A percentile compares a stretch with the other conserved stretches of the same genome.
Conservation (phyloP, 1,140 invertebrate genomes). For the Calephelis nemesis region DNA sequence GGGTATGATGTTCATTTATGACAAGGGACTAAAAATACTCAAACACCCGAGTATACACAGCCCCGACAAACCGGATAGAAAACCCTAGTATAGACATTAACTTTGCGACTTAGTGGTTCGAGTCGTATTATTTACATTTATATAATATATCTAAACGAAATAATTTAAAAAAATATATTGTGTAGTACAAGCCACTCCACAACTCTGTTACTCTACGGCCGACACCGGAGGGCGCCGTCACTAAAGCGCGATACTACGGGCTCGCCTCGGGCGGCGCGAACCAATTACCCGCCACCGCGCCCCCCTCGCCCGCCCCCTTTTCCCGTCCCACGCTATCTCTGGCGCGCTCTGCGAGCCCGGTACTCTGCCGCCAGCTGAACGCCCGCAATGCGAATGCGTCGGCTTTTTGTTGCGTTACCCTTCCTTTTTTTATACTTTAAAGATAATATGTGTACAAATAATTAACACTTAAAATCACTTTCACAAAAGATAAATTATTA, state of each 20-base stretch:
- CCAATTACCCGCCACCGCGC: conserved; percentile 74
- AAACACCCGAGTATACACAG: too few relatives aligned
- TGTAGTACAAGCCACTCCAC: conserved; percentile 39
- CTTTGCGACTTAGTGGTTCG: too few relatives aligned
- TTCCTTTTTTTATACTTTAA: not conserved
- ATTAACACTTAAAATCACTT: too few relatives aligned
- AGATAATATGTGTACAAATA: not conserved
- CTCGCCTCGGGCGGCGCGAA: conserved; percentile 78
- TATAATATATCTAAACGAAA: too few relatives aligned
- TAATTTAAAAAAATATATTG: too few relatives aligned
- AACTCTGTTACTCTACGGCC: conserved; percentile 38
- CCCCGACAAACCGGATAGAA: too few relatives aligned
- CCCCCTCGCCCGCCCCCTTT: conserved; percentile 38
- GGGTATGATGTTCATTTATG: too few relatives aligned
- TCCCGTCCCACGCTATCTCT: conserved; percentile 43
- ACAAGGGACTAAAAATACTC: too few relatives aligned
- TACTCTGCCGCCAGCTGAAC: conserved; percentile 59
- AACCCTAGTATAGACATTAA: too few relatives aligned
- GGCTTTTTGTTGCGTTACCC: conserved; percentile 41
- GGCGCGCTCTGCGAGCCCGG: conserved; percentile 53
- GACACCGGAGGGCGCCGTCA: conserved; percentile 77
- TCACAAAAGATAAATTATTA: too few relatives aligned
- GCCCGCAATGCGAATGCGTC: conserved; percentile 68
- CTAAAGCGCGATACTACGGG: conserved; percentile 81
- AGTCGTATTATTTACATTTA: too few relatives aligned